These are phyloP conservation scores for Pseudanteris insignis DNA, from an alignment of 2,888 invertebrate species.

Conservation along the genomic window DNA sequence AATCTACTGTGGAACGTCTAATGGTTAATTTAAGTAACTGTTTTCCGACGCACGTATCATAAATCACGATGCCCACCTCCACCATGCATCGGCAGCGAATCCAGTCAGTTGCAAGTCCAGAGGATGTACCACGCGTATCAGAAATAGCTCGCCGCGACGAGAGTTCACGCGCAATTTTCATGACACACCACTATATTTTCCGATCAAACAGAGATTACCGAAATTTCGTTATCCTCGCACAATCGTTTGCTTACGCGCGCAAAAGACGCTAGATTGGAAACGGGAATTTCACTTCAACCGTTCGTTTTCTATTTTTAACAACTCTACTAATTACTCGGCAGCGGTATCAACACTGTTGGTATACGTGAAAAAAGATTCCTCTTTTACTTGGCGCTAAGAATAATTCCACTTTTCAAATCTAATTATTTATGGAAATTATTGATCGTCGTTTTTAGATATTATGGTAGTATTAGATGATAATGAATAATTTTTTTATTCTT, in stretches of 20 bases:
- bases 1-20: conserved; percentile 26
- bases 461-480: too few relatives aligned
- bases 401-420: too few relatives aligned
- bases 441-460: too few relatives aligned
- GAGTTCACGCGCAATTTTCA: conserved; percentile 21
- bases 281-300: conserved; percentile 4
- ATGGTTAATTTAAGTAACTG: conserved; percentile 35
- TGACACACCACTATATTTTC: conserved; percentile 21
- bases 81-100: conserved; percentile 25
- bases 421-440: too few relatives aligned
- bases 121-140: conserved; percentile 39
- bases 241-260: not conserved
- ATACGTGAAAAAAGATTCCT: too few relatives aligned
- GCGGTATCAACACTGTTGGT: too few relatives aligned
- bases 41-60: conserved; percentile 38
- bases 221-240: not conserved
- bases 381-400: too few relatives aligned
- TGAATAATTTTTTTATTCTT: too few relatives aligned
- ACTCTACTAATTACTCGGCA: too few relatives aligned
- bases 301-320: conserved; percentile 2
- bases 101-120: conserved; percentile 23
- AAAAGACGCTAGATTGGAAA: conserved; percentile 7
- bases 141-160: conserved; percentile 30
- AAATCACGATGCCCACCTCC: conserved; percentile 35
- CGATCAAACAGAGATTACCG: conserved; percentile 2